phyloP scores from a whole-genome alignment of 2,113 vertebrate genomes.

The Microcebus tavaratra region DNA sequence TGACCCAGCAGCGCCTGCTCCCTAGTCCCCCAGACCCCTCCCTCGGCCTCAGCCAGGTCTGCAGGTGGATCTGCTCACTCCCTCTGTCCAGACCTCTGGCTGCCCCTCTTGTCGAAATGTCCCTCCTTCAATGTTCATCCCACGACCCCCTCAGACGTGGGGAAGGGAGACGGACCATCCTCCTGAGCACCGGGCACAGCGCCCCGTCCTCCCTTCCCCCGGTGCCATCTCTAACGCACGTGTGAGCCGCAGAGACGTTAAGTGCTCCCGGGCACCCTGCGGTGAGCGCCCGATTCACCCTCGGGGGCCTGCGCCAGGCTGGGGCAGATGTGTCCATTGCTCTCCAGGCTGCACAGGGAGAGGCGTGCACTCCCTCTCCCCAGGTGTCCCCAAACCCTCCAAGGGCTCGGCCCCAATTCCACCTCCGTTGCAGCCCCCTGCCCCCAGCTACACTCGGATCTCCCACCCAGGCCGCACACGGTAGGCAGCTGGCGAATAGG shows the following conservation, averaged over 20 bases:
- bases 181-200: not conserved
- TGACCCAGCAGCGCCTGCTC: rapidly evolving
- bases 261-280: not conserved
- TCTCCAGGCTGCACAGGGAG: not conserved
- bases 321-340: not conserved
- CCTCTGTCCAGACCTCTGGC: not conserved
- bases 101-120: not conserved
- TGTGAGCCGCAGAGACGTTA: not conserved
- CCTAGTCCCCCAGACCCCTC: not conserved
- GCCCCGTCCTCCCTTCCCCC: too few species aligned
- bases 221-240: not conserved
- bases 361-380: not conserved
- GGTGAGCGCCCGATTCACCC: not conserved
- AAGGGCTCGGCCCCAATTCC: not conserved
- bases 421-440: not conserved
- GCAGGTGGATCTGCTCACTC: not conserved
- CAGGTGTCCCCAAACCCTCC: not conserved
- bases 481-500: not conserved
- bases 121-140: not conserved
- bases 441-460: not conserved
- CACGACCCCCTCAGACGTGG: not conserved
- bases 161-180: not conserved
- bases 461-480: not conserved
- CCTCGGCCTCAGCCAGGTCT: not conserved
- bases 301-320: not conserved